A percentile compares a stretch with the other conserved stretches of the same genome.
Evolutionary conservation across 2,113 vertebrate genomes (phyloP).

Genomic region (Hypomesus transpacificus): DNA sequence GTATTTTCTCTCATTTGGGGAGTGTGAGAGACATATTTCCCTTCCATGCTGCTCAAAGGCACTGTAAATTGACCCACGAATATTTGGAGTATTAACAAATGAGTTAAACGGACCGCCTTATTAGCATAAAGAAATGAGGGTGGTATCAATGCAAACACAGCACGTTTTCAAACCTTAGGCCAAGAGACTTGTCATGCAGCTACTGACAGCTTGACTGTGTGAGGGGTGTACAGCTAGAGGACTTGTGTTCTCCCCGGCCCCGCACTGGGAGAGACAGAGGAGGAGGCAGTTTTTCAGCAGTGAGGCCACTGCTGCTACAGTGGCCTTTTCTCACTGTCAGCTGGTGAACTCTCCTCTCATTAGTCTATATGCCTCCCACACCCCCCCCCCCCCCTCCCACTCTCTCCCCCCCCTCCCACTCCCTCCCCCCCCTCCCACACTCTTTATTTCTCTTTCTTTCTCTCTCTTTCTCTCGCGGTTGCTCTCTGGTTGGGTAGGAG

Average conservation of each 20-base stretch:
- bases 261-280: not conserved
- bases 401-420: not conserved
- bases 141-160: not conserved
- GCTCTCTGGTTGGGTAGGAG: not conserved
- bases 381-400: not conserved
- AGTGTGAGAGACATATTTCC: conserved; percentile 16
- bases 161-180: not conserved
- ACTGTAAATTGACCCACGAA: conserved; percentile 36
- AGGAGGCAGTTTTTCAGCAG: not conserved
- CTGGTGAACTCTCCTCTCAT: conserved; percentile 5
- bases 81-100: conserved; percentile 44
- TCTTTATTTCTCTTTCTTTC: not conserved
- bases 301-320: not conserved
- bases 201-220: not conserved
- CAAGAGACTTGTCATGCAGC: not conserved
- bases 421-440: not conserved
- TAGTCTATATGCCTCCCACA: not conserved
- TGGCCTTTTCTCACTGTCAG: conserved; percentile 8
- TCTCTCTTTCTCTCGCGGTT: not conserved
- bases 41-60: conserved; percentile 19
- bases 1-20: conserved; percentile 28
- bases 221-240: not conserved
- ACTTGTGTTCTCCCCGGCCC: not conserved
- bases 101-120: not conserved
- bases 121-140: not conserved